These are phyloP conservation scores for Oreonectes daqikongensis DNA, from an alignment of 2,797 vertebrate species.

Conservation along the genomic window DNA sequence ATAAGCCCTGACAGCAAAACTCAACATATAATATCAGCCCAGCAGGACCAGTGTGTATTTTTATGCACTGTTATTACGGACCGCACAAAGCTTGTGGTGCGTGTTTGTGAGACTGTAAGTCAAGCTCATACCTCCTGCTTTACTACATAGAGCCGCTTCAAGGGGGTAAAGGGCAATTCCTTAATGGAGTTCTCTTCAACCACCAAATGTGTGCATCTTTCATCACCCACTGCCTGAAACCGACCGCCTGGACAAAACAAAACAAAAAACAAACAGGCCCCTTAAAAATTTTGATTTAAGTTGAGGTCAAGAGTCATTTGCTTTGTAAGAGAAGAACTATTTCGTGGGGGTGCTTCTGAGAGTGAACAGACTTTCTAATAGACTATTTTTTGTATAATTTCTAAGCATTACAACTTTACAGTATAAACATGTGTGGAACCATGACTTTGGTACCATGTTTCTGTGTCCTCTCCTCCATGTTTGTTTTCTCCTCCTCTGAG, in stretches of 20 bases:
- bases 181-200: slow-evolving; percentile 94
- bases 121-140: slow-evolving; percentile 89
- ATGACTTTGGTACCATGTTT: slow-evolving; percentile 85
- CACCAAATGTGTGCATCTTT: slow-evolving; percentile 91
- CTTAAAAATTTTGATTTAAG: slow-evolving; percentile 21
- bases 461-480: slow-evolving; percentile 96
- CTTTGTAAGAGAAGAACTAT: neutral
- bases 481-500: slow-evolving; percentile 90
- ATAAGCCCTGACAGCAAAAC: neutral
- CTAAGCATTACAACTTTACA: slow-evolving; percentile 8
- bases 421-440: neutral
- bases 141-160: slow-evolving; percentile 88
- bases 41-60: neutral
- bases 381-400: neutral
- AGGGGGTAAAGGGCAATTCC: slow-evolving; percentile 87
- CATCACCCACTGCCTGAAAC: slow-evolving; percentile 84
- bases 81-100: neutral
- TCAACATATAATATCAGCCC: slow-evolving; percentile 8
- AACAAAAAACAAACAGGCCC: neutral
- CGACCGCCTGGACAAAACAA: slow-evolving; percentile 79
- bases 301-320: slow-evolving; percentile 8
- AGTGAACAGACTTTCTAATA: neutral
- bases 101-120: neutral
- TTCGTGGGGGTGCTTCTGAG: neutral
- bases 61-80: slow-evolving; percentile 14